Percentiles rank a stretch among this genome's conserved stretches.
Evolutionary conservation across 2,888 invertebrate genomes (phyloP).

Genomic region (Drosophila robusta): DNA sequence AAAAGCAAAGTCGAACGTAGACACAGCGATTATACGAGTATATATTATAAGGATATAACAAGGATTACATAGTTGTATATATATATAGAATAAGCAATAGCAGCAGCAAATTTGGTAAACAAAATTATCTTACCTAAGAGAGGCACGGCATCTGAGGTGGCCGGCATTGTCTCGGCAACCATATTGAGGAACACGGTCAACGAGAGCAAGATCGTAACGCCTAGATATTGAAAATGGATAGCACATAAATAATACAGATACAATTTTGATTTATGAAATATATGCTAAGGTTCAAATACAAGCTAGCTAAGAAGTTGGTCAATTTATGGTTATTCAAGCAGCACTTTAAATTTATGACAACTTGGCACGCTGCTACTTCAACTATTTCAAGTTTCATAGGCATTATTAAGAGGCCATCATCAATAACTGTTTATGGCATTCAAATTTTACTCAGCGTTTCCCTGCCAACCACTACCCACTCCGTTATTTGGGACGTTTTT

Average conservation of each 20-base stretch:
- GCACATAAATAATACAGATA: background rate
- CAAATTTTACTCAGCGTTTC: constrained; percentile 9
- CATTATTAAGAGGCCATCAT: constrained; percentile 5
- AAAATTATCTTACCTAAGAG: constrained; percentile 88
- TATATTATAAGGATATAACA: constrained; percentile 32
- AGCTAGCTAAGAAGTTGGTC: background rate
- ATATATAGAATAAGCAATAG: constrained; percentile 46
- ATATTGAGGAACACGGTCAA: constrained; percentile 99
- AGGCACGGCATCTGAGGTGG: constrained; percentile 97
- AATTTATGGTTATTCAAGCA: background rate
- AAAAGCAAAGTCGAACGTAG: constrained; percentile 38
- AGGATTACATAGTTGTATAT: constrained; percentile 29
- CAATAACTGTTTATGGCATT: constrained; percentile 28
- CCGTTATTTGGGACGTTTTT: constrained; percentile 11
- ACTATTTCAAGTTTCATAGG: constrained; percentile 6
- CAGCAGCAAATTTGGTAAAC: constrained; percentile 56
- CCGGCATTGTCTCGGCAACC: constrained; percentile 99
- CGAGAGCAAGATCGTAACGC: constrained; percentile 98
- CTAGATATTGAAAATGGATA: constrained; percentile 85
- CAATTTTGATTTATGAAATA: background rate
- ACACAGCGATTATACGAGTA: constrained; percentile 43
- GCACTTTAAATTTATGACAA: constrained; percentile 8
- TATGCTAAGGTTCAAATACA: background rate
- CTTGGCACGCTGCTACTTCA: background rate
- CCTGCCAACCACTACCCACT: background rate